phyloP scores from a whole-genome alignment of 2,888 invertebrate genomes.

The Xestia ashworthii region DNA sequence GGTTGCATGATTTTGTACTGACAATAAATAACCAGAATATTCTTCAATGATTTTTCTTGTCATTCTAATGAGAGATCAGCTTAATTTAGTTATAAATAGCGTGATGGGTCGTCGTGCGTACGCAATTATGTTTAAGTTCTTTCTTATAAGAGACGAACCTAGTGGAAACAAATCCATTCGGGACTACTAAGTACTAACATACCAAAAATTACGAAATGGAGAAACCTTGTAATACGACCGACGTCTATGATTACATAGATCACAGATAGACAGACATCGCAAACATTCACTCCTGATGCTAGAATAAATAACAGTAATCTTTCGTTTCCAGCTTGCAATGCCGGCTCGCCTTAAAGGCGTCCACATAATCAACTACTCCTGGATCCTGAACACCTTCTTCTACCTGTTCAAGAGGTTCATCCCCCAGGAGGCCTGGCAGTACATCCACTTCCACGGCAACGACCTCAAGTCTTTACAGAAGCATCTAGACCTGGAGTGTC shows the following conservation, averaged over 20 bases:
- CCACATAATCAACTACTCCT: slow-evolving; percentile 95
- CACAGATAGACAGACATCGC: neutral
- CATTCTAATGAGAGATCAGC: neutral
- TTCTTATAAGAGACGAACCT: neutral
- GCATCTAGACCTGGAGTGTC: slow-evolving; percentile 77
- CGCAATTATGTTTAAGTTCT: neutral
- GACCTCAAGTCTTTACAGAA: slow-evolving; percentile 84
- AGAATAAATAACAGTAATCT: neutral
- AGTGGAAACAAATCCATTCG: neutral
- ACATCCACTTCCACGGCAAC: slow-evolving; percentile 83
- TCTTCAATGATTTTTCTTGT: neutral
- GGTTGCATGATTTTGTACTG: neutral
- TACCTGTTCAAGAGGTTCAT: slow-evolving; percentile 94
- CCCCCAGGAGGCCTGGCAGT: slow-evolving; percentile 91
- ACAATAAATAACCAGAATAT: neutral
- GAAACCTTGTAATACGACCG: neutral
- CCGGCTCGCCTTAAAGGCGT: slow-evolving; percentile 92
- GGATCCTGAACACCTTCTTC: slow-evolving; percentile 94
- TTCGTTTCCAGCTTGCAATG: slow-evolving; percentile 89
- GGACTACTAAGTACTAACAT: neutral
- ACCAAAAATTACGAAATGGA: neutral
- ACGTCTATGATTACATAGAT: neutral
- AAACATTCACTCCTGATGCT: neutral
- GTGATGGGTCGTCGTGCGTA: no score
- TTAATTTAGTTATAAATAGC: no score